Evolutionary conservation across 2,797 vertebrate genomes (phyloP).

Genomic region (Sebastes aleutianus): DNA sequence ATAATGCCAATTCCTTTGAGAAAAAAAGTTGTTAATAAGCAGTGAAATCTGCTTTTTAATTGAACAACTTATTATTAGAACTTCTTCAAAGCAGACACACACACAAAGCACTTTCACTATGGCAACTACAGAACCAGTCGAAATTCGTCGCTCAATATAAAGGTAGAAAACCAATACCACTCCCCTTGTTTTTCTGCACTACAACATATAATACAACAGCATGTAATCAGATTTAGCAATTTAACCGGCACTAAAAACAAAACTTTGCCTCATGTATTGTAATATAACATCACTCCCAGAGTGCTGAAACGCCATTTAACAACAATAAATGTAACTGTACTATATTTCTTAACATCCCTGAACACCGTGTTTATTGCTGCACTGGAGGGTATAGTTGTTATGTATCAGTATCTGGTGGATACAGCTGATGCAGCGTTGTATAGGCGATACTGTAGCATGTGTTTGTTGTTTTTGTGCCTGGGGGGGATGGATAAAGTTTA

Average conservation of each 20-base stretch:
- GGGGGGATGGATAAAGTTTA: conserved; percentile 34
- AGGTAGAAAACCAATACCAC: background rate
- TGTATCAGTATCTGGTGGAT: conserved; percentile 16
- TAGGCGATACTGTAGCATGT: background rate
- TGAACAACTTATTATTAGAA: background rate
- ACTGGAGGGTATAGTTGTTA: conserved; percentile 26
- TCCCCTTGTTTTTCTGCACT: background rate
- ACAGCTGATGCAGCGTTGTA: conserved; percentile 16
- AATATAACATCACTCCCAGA: conserved; percentile 17
- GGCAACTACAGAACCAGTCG: background rate
- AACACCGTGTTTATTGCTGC: conserved; percentile 28
- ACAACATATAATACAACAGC: background rate
- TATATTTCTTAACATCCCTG: conserved; percentile 23
- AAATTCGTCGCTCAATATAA: background rate
- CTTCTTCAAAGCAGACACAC: background rate
- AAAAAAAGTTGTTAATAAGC: background rate
- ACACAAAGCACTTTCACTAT: background rate
- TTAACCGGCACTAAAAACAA: conserved; percentile 3
- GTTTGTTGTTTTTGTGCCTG: conserved; percentile 25
- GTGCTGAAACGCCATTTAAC: conserved; percentile 34
- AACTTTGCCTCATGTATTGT: conserved; percentile 1
- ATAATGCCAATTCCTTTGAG: background rate
- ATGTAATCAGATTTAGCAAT: conserved; percentile 23
- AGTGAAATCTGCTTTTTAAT: background rate
- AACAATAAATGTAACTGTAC: conserved; percentile 25